Base-by-base conservation (phyloP, 2,888 invertebrate genomes). In the Hypercompe scribonia region DNA sequence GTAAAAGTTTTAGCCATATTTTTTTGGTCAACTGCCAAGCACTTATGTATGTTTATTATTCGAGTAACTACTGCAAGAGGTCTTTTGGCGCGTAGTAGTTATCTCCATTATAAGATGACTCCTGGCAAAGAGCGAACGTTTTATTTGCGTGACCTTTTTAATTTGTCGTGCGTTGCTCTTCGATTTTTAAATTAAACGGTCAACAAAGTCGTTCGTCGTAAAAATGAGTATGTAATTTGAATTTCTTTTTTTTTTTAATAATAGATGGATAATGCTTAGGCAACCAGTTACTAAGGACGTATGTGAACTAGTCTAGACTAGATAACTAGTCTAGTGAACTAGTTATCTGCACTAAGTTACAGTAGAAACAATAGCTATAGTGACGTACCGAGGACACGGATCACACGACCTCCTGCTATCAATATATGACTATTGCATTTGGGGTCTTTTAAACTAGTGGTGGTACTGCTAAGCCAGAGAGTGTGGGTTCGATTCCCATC, bases 1-100 rank as follows among this genome's bases (percentile, higher is more conserved):
- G 84, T 87, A 83, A 86, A 86, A 87, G 81, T 78, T 77, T 83
- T 81, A 82, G 83, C 82, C 81, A 76, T 79, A 69, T 72, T 80
- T 82, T 46, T 75, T 86, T 88, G 88, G 81, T 79, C 42, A 67
- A 68, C 31, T 46, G 87, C 89, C 87, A 88, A 86, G 77, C 74
- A 77, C 79, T 67, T 70, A 31, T 61, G 50, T 10, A 21, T 54
- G 50, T 66, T 76, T 70, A 81, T 84, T 79, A 78, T 78, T 77
- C 78, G 65, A 78, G 65, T 74, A 78, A 76, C 74, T 71, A 74
- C 69, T 46, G 34, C n/a, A 70, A 69, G 72, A 74, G 68, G 66
- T 82, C 64, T 75, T 83, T 77, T 76, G 73, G 68, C 24, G 54
- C n/a, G 54, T 42, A 42, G 50, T 54, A 54, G 50, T 24, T 54